Evolutionary conservation across 2,888 invertebrate species (phyloP), one percentile per base, ranked within the genome.

Genomic region (Ramazzottius varieornatus): DNA sequence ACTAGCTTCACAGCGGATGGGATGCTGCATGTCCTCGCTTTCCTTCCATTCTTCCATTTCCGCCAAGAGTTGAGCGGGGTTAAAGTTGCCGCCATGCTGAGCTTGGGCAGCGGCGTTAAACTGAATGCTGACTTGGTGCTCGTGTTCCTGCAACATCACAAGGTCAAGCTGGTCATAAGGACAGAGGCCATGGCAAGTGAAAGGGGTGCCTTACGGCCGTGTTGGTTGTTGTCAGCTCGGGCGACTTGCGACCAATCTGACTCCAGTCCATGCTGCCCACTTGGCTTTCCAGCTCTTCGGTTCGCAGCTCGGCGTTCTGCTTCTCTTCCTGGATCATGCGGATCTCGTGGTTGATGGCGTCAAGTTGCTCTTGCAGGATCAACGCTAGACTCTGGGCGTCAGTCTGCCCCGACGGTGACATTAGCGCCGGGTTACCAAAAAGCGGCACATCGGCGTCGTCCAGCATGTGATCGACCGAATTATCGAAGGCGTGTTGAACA

Each of bases 331-430:
- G 87, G 66, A 82, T 82, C 69, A 82, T 72, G 69, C 79, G 82
- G 72, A 98, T 99, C 82, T 99, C 98, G 73, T 94, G 94, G 80
- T 99, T 98, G 77, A 99, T 99, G 73, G 96, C 98, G 80, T 99
- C 96, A 69, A 99, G 81, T 78, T 98, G 94, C 73, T 99, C 96
- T 77, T 99, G 98, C 71, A 99, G 82, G 91, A 98, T 94, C 75
- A 94, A 84, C 64, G 98, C 98, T 69, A 98, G 80, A 0, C 94
- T 91, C 73, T 96, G 96, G 64, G 98, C 94, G 78, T 98, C 96
- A 1, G 89, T 87, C 75, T 78, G 82, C 33, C 80, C 80, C 4
- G 76, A 75, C 0, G 85, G 85, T 54, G 84, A 85, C 64, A 75
- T 67, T 68, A 72, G 70, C 0, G 86, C 88, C 71, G 88, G 88